A percentile compares a stretch with the other conserved stretches of the same genome.
These are phyloP conservation scores for Syrista parreyssii DNA, from an alignment of 2,888 invertebrate genomes.

Conservation along the genomic window DNA sequence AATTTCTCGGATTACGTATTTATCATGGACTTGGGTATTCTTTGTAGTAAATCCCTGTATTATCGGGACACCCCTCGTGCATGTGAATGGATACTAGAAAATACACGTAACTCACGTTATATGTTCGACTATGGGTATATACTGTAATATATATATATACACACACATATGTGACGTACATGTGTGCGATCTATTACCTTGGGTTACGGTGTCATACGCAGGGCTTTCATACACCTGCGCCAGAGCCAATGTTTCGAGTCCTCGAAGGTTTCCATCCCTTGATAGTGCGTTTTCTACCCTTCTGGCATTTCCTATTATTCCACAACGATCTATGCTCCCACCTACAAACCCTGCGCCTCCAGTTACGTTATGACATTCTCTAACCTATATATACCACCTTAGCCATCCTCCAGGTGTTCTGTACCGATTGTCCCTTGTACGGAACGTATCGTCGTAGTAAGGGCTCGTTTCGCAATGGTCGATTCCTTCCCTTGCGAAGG, in stretches of 20 bases:
- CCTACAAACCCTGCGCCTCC: background rate
- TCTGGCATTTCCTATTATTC: background rate
- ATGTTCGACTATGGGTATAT: background rate
- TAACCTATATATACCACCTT: background rate
- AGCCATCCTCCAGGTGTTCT: background rate
- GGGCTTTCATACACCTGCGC: constrained; percentile 27
- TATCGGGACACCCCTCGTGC: background rate
- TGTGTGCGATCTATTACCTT: constrained; percentile 24
- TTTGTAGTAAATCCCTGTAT: background rate
- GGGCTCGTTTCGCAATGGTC: background rate
- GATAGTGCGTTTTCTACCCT: background rate
- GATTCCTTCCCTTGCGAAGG: background rate
- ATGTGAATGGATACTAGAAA: background rate
- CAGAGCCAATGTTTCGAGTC: background rate
- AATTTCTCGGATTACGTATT: background rate
- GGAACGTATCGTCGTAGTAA: background rate
- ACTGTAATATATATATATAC: background rate
- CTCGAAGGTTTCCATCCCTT: background rate
- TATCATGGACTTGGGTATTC: background rate
- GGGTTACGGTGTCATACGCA: constrained; percentile 33
- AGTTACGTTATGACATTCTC: background rate
- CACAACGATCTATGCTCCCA: background rate
- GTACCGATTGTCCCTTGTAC: background rate
- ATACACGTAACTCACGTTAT: background rate
- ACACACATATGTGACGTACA: background rate